Evolutionary conservation across 2,113 vertebrate species (phyloP), one percentile per base, ranked within the genome.

Genomic region (Craseonycteris thonglongyai): DNA sequence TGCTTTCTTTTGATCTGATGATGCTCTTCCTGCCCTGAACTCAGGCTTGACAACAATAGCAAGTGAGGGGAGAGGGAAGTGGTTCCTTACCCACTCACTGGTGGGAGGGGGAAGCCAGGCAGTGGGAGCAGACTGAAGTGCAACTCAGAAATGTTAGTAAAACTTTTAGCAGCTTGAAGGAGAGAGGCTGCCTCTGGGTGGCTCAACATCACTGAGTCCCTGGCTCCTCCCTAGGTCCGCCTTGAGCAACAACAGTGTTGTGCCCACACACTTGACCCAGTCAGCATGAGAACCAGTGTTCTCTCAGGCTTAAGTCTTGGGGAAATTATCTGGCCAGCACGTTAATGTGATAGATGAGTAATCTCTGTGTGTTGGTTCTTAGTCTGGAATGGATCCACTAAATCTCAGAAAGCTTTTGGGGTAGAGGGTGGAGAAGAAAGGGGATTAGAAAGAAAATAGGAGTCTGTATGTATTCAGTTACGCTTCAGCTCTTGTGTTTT

Each of bases 1-100:
- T 6, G 49, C 14, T 16, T 51, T 95, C 91, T 91, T 93, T 81
- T 92, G 93, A 95, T 93, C 89, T 95, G 58, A 7, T 6, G 35
- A 45, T 94, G 68, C n/a, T 93, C 82, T 94, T 19, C 40, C 63
- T 85, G 68, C 69, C 72, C 59, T 74, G 47, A 96, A 86, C 85
- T 72, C 65, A 54, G 51, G 71, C 42, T 45, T 72, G 69, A 95
- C 59, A 38, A 84, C 3, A 49, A n/a, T n/a, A 84, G 30, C 81
- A 72, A 72, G 78, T 51, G 35, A 66, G 47, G 56, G 22, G 24
- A 54, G n/a, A 42, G 26, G 10, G n/a, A 94, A 65, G 56, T 35
- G 19, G 28, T 58, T 78, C 35, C 76, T n/a, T 12, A 1, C 7
- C 2, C 21, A n/a, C 72, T 72, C 16, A 7, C 40, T 83, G 69